Percentiles rank a stretch among this genome's conserved stretches.
These are phyloP conservation scores for Trichomycterus rosablanca DNA, from an alignment of 2,113 vertebrate species.

Conservation along the genomic window DNA sequence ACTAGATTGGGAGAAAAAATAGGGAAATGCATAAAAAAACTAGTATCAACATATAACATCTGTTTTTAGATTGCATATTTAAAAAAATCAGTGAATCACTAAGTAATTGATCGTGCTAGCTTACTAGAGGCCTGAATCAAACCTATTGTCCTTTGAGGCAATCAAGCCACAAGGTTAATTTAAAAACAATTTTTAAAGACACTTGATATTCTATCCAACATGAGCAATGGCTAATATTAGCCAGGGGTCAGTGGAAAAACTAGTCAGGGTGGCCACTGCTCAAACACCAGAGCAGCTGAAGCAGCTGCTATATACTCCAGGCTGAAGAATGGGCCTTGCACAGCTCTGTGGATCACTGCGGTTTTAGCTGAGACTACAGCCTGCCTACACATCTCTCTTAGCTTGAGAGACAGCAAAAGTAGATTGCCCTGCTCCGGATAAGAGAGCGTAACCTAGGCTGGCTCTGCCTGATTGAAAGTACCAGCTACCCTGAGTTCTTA, in stretches of 20 bases:
- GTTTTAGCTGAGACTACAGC: constrained; percentile 38
- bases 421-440: constrained; percentile 48
- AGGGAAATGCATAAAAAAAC: too few relatives aligned
- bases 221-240: constrained; percentile 33
- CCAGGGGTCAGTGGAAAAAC: constrained; percentile 29
- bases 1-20: too few relatives aligned
- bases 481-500: constrained; percentile 42
- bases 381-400: constrained; percentile 18
- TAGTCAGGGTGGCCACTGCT: constrained; percentile 10
- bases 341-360: constrained; percentile 19
- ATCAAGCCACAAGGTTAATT: constrained; percentile 12
- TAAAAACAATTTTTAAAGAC: constrained; percentile 17
- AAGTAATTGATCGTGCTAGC: neutral
- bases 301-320: constrained; percentile 35
- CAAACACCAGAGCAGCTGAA: constrained; percentile 58
- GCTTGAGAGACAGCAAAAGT: constrained; percentile 49
- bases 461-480: constrained; percentile 41
- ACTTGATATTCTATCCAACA: constrained; percentile 19
- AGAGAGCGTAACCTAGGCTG: constrained; percentile 41
- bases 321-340: neutral
- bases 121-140: constrained; percentile 9
- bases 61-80: neutral
- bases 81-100: constrained; percentile 9
- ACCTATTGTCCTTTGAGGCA: constrained; percentile 1
- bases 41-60: too few relatives aligned